Evolutionary conservation across 2,797 vertebrate genomes (phyloP).

Genomic region (Pampus argenteus): DNA sequence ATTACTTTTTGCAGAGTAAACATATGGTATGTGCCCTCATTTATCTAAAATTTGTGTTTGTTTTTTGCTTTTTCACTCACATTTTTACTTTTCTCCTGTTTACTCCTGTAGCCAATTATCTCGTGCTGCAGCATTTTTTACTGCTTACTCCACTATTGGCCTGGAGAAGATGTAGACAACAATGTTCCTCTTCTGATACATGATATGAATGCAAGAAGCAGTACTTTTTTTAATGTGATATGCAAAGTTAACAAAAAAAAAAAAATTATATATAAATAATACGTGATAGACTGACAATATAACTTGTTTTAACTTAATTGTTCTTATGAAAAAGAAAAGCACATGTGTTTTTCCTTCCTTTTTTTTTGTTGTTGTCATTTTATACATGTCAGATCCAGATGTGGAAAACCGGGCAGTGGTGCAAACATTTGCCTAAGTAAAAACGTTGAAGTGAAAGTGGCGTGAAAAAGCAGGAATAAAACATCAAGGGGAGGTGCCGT

Average conservation of each 20-base stretch:
- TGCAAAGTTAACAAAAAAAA: too few species aligned
- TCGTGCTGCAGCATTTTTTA: not conserved
- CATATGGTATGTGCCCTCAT: not conserved
- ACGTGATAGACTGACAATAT: not conserved
- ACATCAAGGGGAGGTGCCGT: conserved; percentile 70
- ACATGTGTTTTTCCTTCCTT: not conserved
- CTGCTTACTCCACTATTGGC: not conserved
- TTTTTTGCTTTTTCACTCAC: not conserved
- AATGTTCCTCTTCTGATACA: not conserved
- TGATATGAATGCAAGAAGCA: too few species aligned
- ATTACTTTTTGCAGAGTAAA: conserved; percentile 4
- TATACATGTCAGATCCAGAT: conserved; percentile 52
- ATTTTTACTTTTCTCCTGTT: not conserved
- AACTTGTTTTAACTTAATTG: not conserved
- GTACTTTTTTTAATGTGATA: too few species aligned
- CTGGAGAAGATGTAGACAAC: not conserved
- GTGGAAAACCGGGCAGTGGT: conserved; percentile 37
- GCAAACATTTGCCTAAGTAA: conserved; percentile 44
- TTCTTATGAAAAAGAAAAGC: conserved; percentile 19
- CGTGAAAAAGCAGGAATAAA: conserved; percentile 60
- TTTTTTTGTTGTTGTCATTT: conserved; percentile 6
- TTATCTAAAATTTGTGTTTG: not conserved
- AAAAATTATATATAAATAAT: too few species aligned
- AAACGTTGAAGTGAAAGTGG: conserved; percentile 44
- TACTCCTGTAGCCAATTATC: not conserved